Base-by-base conservation (phyloP, 2,888 invertebrate genomes). In the Arrhopalites spinosus region DNA sequence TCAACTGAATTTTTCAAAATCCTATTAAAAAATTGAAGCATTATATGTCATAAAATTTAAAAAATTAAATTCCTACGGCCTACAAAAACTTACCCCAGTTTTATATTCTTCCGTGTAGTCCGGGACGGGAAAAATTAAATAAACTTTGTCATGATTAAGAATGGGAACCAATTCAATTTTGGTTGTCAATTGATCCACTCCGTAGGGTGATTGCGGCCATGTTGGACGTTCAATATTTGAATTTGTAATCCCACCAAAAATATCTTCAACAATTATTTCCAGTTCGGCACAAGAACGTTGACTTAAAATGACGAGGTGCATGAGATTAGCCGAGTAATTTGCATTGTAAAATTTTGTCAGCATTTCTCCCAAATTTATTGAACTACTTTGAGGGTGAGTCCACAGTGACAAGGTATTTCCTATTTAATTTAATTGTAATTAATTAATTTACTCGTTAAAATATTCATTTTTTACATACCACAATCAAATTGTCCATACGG, bases 241-340 rank as follows among this genome's bases (percentile, higher is more conserved):
- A 86, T 97, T 93, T 83, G 89, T 87, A 0, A 97, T 93, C 61
- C 86, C 87, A 0, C 90, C 88, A 87, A 98, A 96, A 76, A 93
- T 88, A 0, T 90, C 87, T 0, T 92, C 89, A 0, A 93, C 92
- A 87, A 95, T 89, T 29, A 88, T 87, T 85, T 95, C 93, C 66
- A 98, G 86, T 73, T 95, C 93, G 85, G 98, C 94, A 47, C 98
- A 87, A 30, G 90, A 89, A 86, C 98, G 96, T 7, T 94, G 95
- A 77, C 96, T 96, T 78, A 96, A 86, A 2, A 98, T 90, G 72
- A 92, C 90, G 5, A 98, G 87, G 1, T 91, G 90, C 97, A 96
- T 98, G 73, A 97, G 91, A 86, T 98, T 98, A 0, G 97, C 89
- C 0, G 97, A 98, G 86, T 98, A 98, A 92, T 94, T 95, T 78